Evolutionary conservation across 2,888 invertebrate genomes (phyloP).

Genomic region (Drosophila formosana): DNA sequence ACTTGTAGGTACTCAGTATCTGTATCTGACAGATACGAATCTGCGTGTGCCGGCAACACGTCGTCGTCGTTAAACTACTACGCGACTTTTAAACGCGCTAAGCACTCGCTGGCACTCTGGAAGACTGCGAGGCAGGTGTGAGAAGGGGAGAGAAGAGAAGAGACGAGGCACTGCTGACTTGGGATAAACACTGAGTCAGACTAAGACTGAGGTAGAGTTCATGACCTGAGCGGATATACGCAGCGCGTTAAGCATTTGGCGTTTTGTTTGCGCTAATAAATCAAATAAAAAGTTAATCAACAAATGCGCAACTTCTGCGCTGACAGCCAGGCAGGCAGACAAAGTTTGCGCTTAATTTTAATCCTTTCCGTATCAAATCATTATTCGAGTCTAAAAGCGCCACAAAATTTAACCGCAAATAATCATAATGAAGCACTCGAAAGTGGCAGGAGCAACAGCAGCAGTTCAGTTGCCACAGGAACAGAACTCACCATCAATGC

Average conservation of each 20-base stretch:
- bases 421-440: slow-evolving; percentile 79
- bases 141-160: not conserved
- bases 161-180: not conserved
- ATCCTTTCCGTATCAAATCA: slow-evolving; percentile 85
- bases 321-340: slow-evolving; percentile 52
- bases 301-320: slow-evolving; percentile 63
- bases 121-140: too few species aligned
- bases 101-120: slow-evolving; percentile 50
- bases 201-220: slow-evolving; percentile 45
- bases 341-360: slow-evolving; percentile 84
- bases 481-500: slow-evolving; percentile 32
- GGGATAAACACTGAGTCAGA: slow-evolving; percentile 36
- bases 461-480: slow-evolving; percentile 20
- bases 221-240: slow-evolving; percentile 68
- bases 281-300: slow-evolving; percentile 82
- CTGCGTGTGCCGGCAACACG: slow-evolving; percentile 75
- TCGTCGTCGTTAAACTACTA: slow-evolving; percentile 77
- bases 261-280: slow-evolving; percentile 73
- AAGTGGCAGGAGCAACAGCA: slow-evolving; percentile 19
- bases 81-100: slow-evolving; percentile 72
- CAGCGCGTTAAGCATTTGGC: slow-evolving; percentile 51
- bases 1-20: slow-evolving; percentile 49
- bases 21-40: slow-evolving; percentile 65
- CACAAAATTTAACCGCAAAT: slow-evolving; percentile 82
- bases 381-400: slow-evolving; percentile 67